phyloP scores from a whole-genome alignment of 23 tunicate genomes.

The Aplidium turbinatum region DNA sequence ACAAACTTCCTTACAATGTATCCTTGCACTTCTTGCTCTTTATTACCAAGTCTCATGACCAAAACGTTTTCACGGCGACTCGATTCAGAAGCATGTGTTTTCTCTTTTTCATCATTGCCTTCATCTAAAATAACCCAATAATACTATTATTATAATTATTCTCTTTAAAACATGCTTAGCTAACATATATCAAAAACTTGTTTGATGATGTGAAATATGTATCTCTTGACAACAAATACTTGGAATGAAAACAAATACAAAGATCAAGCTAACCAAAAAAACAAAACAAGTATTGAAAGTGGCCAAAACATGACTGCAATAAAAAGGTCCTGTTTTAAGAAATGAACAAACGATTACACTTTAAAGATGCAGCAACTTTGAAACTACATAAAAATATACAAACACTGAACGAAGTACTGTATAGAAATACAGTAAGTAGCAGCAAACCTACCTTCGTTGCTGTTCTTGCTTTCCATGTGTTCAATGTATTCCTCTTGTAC shows the following conservation, averaged over 20 bases:
- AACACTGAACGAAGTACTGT: no score
- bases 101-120: conserved; percentile 39
- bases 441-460: background rate
- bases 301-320: background rate
- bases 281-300: background rate
- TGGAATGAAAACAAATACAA: no score
- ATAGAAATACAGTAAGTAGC: no score
- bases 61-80: conserved; percentile 87
- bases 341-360: no score
- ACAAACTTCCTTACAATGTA: conserved; percentile 80
- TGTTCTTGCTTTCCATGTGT: conserved; percentile 44
- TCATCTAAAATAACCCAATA: background rate
- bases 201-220: no score
- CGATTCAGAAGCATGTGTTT: conserved; percentile 48
- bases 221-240: no score
- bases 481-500: conserved; percentile 51
- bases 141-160: no score
- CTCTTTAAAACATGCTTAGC: conserved; percentile 1
- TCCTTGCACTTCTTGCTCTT: conserved; percentile 95
- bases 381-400: no score
- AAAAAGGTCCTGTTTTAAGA: no score
- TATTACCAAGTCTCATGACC: conserved; percentile 84
- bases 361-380: no score
- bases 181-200: background rate
- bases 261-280: background rate